Evolutionary conservation across 2,888 invertebrate genomes (phyloP), one percentile per base, ranked within the genome.

Genomic region (Rhorus exstirpatorius): DNA sequence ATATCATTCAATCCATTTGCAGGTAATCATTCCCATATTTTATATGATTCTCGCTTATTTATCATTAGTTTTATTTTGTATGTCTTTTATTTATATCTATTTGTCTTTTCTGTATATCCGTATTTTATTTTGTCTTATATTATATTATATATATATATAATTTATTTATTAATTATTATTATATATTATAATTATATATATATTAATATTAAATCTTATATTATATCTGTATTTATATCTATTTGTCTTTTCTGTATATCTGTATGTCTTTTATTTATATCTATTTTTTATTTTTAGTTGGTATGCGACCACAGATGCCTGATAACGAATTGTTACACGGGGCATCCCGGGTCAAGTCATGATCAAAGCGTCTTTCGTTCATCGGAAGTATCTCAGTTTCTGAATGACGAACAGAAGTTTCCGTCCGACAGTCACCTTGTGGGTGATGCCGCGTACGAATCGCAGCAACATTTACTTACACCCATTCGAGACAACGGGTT

Each of bases 311-410:
- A 55, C 55, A 55, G n/a, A 26, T 12, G 17, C 17, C 10, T 60
- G 12, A 60, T 60, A 14, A 38, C 19, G 3, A 35, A 38, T 7
- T 55, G 55, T n/a, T 55, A 55, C 55, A n/a, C 26, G 6, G 55
- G 55, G 0, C 55, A 55, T 26, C 55, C 55, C 26, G 55, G 55
- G 12, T 55, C 55, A 8, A 78, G 85, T n/a, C 85, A 87, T 81
- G 87, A 86, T 82, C 84, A 82, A 41, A 81, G 85, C 78, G 82
- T 86, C 26, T 86, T 87, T 80, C 78, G 82, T n/a, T 46, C 61
- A 44, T 87, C 86, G 53, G 83, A 84, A 85, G 84, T 87, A 24
- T 61, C 74, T 38, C 67, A 81, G 55, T 84, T 55, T 63, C 77
- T 83, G 38, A 65, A 83, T 49, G 72, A 76, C 0, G 49, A 81